These are phyloP conservation scores for Nannospalax galili DNA, from an alignment of 2,113 vertebrate species.

Conservation along the genomic window DNA sequence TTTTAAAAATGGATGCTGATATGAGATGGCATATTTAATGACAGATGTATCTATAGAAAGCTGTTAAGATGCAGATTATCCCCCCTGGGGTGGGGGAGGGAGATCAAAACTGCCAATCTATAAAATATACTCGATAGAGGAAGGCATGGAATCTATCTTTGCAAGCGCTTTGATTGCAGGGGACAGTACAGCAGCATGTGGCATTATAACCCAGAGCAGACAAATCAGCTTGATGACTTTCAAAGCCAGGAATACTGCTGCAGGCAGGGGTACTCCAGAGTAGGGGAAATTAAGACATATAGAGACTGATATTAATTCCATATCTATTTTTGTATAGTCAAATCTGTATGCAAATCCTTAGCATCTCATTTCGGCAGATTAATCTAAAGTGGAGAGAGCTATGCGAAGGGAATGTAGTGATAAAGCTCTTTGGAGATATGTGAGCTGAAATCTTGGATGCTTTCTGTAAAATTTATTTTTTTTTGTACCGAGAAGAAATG, in stretches of 20 bases:
- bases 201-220: conserved; percentile 90
- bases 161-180: conserved; percentile 90
- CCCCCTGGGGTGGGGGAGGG: conserved; percentile 88
- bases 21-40: conserved; percentile 91
- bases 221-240: conserved; percentile 94
- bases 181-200: conserved; percentile 92
- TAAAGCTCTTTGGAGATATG: conserved; percentile 76
- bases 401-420: conserved; percentile 88
- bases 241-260: conserved; percentile 90
- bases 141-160: conserved; percentile 88
- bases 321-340: conserved; percentile 93
- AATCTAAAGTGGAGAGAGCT: conserved; percentile 86
- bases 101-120: conserved; percentile 92
- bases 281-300: conserved; percentile 92
- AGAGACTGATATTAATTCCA: conserved; percentile 92
- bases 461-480: conserved; percentile 67
- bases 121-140: conserved; percentile 90
- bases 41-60: conserved; percentile 91
- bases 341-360: conserved; percentile 94
- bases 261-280: conserved; percentile 92
- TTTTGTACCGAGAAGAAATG: conserved; percentile 71
- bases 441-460: conserved; percentile 70
- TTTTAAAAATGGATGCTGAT: conserved; percentile 89
- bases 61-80: conserved; percentile 92
- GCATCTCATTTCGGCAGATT: conserved; percentile 92